A percentile compares a stretch with the other conserved stretches of the same genome.
These are phyloP conservation scores for Callitettix versicolor DNA, from an alignment of 1,140 invertebrate genomes.

Conservation along the genomic window DNA sequence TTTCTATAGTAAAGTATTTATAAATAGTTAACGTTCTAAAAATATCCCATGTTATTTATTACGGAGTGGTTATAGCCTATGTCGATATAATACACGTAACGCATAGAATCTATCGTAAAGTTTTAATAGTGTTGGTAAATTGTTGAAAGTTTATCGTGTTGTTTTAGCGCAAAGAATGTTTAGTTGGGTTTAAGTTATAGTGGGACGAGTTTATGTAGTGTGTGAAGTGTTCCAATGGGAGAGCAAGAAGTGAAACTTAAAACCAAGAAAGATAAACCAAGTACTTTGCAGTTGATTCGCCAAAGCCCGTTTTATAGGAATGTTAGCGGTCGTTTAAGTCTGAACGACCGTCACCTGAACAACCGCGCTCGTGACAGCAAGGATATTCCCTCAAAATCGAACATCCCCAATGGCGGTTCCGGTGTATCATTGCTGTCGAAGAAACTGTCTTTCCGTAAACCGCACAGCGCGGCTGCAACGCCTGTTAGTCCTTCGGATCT, in stretches of 20 bases:
- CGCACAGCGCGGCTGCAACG: slow-evolving; percentile 17
- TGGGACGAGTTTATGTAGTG: no score
- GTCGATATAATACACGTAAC: no score
- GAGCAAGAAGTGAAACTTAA: slow-evolving; percentile 12
- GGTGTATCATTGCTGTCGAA: slow-evolving; percentile 3
- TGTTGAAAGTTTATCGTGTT: no score
- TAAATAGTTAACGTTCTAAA: no score
- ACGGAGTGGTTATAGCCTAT: no score
- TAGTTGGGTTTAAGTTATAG: no score
- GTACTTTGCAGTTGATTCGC: slow-evolving; percentile 32
- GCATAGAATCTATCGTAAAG: no score
- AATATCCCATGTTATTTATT: no score
- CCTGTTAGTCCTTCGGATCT: slow-evolving; percentile 15
- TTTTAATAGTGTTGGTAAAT: no score
- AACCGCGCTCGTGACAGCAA: background rate
- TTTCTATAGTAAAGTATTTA: no score
- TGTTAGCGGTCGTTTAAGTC: slow-evolving; percentile 33
- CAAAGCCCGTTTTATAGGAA: slow-evolving; percentile 35
- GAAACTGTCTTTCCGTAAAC: slow-evolving; percentile 17
- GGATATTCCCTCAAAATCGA: background rate
- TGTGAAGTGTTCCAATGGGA: slow-evolving; percentile 8
- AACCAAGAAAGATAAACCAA: slow-evolving; percentile 32
- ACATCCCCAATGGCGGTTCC: slow-evolving; percentile 12
- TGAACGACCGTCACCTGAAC: slow-evolving; percentile 30
- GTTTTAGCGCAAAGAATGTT: no score